Percentiles rank a stretch among this genome's conserved stretches.
These are phyloP conservation scores for Pomatorhinus ruficollis DNA, from an alignment of 2,113 vertebrate species.

Conservation along the genomic window DNA sequence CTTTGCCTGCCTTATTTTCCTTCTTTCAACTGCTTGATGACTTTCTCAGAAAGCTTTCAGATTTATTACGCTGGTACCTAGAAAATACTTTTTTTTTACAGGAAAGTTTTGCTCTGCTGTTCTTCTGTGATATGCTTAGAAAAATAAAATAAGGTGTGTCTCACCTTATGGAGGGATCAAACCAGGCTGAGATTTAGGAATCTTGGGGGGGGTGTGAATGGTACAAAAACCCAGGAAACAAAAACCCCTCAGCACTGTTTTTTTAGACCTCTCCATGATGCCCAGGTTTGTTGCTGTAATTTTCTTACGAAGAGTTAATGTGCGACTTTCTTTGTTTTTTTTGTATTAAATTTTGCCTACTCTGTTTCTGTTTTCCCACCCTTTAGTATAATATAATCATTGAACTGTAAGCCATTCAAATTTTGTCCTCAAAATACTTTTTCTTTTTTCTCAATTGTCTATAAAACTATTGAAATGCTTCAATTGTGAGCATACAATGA, in stretches of 20 bases:
- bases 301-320: background rate
- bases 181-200: background rate
- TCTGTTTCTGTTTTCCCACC: background rate
- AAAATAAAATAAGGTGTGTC: background rate
- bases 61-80: background rate
- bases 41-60: background rate
- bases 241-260: background rate
- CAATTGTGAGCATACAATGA: background rate
- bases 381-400: background rate
- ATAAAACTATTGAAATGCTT: conserved; percentile 7
- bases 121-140: background rate
- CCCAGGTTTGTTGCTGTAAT: background rate
- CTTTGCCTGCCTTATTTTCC: background rate
- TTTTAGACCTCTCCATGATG: background rate
- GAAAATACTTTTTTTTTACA: background rate
- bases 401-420: background rate
- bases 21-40: background rate
- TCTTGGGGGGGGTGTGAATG: background rate
- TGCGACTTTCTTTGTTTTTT: background rate
- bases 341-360: background rate
- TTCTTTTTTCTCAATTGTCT: background rate
- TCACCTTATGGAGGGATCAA: background rate
- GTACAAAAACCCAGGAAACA: background rate
- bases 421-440: background rate
- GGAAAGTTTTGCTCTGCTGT: background rate